phyloP scores from a whole-genome alignment of 1,140 invertebrate species.

The Bombus impatiens region DNA sequence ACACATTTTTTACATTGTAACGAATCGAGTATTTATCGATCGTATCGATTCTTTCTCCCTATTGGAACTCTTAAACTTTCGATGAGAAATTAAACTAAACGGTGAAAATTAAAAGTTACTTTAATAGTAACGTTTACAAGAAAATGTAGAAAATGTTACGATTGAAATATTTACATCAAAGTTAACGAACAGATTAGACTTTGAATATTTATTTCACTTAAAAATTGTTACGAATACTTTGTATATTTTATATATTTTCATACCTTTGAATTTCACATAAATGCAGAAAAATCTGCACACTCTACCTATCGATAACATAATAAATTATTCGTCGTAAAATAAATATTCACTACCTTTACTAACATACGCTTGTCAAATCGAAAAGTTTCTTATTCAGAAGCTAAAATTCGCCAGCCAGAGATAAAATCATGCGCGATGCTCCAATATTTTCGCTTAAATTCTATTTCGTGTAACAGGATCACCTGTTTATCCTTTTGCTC shows the following conservation, averaged over 20 bases:
- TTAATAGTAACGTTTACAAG: too few species aligned
- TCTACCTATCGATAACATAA: background rate
- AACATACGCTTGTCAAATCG: background rate
- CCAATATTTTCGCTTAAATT: background rate
- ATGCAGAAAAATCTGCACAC: background rate
- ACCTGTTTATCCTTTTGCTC: background rate
- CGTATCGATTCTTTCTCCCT: too few species aligned
- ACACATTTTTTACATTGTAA: too few species aligned
- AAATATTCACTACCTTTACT: background rate
- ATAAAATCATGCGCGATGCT: background rate
- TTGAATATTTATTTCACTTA: background rate
- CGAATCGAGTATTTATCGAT: too few species aligned
- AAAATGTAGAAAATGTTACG: too few species aligned
- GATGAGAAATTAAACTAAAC: too few species aligned
- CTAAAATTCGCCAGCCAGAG: background rate
- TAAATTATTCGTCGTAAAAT: background rate
- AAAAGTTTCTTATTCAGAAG: background rate
- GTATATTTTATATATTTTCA: background rate
- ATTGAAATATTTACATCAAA: background rate
- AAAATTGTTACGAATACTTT: background rate
- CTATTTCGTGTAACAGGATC: background rate
- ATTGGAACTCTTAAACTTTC: too few species aligned
- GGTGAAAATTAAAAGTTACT: too few species aligned
- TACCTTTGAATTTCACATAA: too few species aligned
- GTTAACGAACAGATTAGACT: background rate